Percentiles rank a stretch among this genome's conserved stretches.
These are phyloP conservation scores for Tautogolabrus adspersus DNA, from an alignment of 2,113 vertebrate species.

Conservation along the genomic window DNA sequence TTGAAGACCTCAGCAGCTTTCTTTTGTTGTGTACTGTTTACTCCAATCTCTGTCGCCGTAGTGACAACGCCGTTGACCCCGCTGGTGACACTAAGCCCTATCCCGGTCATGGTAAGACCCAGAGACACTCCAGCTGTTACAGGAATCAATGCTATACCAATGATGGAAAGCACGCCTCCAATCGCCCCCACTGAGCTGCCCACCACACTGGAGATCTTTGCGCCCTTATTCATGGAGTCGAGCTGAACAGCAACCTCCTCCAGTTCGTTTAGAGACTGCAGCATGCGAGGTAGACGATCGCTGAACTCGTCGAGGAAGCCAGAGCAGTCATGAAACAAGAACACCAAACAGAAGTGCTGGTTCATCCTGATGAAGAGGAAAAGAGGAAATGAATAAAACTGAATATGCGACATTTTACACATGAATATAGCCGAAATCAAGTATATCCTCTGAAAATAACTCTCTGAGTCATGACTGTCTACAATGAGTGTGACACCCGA, in stretches of 20 bases:
- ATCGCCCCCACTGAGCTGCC: slow-evolving; percentile 65
- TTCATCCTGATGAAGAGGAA: slow-evolving; percentile 41
- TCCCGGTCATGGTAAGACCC: slow-evolving; percentile 36
- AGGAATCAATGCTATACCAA: slow-evolving; percentile 63
- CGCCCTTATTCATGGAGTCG: slow-evolving; percentile 59
- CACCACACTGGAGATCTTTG: slow-evolving; percentile 70
- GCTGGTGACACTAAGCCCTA: slow-evolving; percentile 56
- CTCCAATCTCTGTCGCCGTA: slow-evolving; percentile 44
- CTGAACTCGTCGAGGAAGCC: slow-evolving; percentile 48
- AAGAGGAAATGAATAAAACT: background rate
- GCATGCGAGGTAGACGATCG: slow-evolving; percentile 36
- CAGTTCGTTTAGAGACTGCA: slow-evolving; percentile 31
- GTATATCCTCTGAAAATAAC: too few species aligned
- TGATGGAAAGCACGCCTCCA: slow-evolving; percentile 64
- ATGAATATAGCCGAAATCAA: too few species aligned
- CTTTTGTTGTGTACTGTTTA: slow-evolving; percentile 36
- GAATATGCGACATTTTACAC: background rate
- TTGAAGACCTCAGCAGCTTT: slow-evolving; percentile 45
- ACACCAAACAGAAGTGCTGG: slow-evolving; percentile 45
- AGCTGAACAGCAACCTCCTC: slow-evolving; percentile 48
- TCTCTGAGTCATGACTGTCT: too few species aligned
- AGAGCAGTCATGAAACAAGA: slow-evolving; percentile 40
- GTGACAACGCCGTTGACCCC: slow-evolving; percentile 54
- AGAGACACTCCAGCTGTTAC: slow-evolving; percentile 65
- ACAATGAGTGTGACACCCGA: too few species aligned